Base-by-base conservation (phyloP, 2,797 vertebrate genomes). In the Strix occidentalis region DNA sequence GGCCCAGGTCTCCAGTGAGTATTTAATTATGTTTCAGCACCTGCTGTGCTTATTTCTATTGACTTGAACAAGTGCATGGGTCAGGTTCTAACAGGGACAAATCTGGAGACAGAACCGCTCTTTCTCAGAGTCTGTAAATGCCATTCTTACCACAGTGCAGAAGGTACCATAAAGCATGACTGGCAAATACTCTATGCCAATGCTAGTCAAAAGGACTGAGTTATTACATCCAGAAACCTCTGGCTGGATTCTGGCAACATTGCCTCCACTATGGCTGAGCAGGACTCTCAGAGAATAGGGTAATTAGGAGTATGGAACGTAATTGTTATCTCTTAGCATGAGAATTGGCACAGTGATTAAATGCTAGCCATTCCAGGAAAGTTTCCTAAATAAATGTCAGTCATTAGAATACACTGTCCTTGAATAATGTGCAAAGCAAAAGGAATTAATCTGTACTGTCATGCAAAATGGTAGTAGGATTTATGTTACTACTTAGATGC, bases 301-400 rank as follows among this genome's bases (percentile, higher is more conserved):
- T 72, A 79, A 84, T 84, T 50, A 80, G 80, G 56, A 66, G 58
- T 71, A 80, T 71, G 70, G 69, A 84, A 76, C 2, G 5, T 84
- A 84, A 90, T 35, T 80, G 75, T 84, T 79, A 81, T 69, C 84
- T 85, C 69, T 82, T 82, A 90, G 87, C 70, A 69, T 57, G 41
- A 80, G n/a, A 85, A 87, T 37, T 48, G n/a, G n/a, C 79, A 80
- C 37, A 50, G 84, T 77, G 66, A 93, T 95, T 95, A 93, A 86
- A 35, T 70, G 81, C 39, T 76, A 56, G 57, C 71, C 48, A 45
- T 74, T 82, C 81, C 76, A 69, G 71, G 50, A 92, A 70, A 82
- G 51, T 41, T 78, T 85, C 85, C 75, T 92, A 92, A 95, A 90
- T 94, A 96, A 93, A 84, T 92, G 83, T 90, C 94, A 94, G 79